These are phyloP conservation scores for Axis porcinus DNA, from an alignment of 2,113 vertebrate genomes.

Conservation along the genomic window DNA sequence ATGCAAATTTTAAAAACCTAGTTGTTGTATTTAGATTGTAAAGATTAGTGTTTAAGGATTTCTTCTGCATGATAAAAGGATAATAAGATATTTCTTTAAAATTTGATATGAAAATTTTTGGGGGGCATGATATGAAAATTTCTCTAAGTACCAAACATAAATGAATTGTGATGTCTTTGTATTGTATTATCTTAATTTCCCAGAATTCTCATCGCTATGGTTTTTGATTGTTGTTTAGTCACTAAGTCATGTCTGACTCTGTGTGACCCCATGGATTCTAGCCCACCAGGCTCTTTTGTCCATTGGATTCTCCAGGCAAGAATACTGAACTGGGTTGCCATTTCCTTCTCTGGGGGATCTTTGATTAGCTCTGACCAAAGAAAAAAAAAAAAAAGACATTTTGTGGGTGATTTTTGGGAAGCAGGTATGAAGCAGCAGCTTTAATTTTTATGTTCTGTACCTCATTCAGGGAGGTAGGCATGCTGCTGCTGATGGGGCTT, in stretches of 20 bases:
- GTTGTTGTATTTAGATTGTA: neutral
- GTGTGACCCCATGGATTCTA: neutral
- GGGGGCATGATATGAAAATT: neutral
- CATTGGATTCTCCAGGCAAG: neutral
- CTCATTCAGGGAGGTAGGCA: no score
- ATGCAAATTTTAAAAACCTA: neutral
- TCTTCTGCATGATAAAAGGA: neutral
- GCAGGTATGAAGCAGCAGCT: neutral
- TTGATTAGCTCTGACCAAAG: neutral
- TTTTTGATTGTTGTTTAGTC: neutral
- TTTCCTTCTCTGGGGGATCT: neutral
- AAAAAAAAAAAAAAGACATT: neutral
- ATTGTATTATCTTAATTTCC: neutral
- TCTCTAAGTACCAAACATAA: neutral
- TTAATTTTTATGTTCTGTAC: neutral
- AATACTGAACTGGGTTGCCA: neutral
- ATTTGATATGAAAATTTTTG: neutral
- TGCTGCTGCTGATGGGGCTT: neutral
- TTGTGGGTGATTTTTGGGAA: neutral
- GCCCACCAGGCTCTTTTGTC: neutral
- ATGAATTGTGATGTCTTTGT: neutral
- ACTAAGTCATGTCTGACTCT: neutral
- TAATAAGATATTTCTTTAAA: neutral
- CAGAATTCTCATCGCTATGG: neutral
- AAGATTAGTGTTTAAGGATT: neutral